Evolutionary conservation across 2,113 vertebrate genomes (phyloP).

Genomic region (Suncus etruscus): DNA sequence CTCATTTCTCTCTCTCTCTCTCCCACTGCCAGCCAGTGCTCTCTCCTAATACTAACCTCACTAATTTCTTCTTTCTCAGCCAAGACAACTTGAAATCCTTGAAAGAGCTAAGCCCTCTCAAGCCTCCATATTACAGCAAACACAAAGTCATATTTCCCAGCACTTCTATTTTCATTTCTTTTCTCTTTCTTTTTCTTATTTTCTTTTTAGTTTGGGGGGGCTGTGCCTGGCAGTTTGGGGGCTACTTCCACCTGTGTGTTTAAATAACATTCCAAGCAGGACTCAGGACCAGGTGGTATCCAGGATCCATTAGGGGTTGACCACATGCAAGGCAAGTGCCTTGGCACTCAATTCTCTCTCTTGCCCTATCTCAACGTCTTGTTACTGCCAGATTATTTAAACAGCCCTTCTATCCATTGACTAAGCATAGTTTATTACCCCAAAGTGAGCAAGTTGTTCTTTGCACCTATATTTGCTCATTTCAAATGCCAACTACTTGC

Average conservation of each 20-base stretch:
- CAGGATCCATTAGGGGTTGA: too few species aligned
- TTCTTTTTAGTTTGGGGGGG: too few species aligned
- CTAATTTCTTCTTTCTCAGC: not conserved
- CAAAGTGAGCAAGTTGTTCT: not conserved
- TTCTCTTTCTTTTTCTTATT: too few species aligned
- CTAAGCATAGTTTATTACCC: not conserved
- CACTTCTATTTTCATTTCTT: not conserved
- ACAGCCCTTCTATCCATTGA: fast-evolving
- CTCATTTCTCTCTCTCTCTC: not conserved
- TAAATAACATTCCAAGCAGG: too few species aligned
- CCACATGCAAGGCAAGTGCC: too few species aligned
- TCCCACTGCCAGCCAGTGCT: not conserved
- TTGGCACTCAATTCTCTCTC: too few species aligned
- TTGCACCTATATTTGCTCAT: fast-evolving
- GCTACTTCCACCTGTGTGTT: too few species aligned
- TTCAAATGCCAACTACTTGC: not conserved
- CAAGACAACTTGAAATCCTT: not conserved
- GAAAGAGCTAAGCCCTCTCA: not conserved
- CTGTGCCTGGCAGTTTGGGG: too few species aligned
- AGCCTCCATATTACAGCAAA: not conserved
- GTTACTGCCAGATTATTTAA: not conserved
- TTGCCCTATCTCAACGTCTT: too few species aligned
- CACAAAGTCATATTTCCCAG: not conserved
- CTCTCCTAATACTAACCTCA: not conserved
- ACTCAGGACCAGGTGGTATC: too few species aligned